A percentile compares a stretch with the other conserved stretches of the same genome.
phyloP scores from a whole-genome alignment of 1,140 invertebrate species.

The Archegozetes longisetosus region DNA sequence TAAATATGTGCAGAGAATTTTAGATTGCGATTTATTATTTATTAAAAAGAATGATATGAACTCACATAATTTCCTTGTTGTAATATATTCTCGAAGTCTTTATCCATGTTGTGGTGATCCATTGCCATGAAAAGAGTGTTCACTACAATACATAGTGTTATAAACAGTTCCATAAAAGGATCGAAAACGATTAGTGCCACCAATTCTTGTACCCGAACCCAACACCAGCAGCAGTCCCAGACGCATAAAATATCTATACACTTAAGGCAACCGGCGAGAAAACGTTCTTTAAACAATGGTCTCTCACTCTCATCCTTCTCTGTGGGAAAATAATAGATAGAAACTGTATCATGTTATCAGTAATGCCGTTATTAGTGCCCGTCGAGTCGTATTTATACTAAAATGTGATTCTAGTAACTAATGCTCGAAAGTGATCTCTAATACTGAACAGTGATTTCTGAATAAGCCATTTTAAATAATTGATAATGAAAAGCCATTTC shows the following conservation, averaged over 20 bases:
- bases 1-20: too few species aligned
- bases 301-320: constrained; percentile 39
- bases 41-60: too few species aligned
- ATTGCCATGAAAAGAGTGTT: constrained; percentile 97
- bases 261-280: constrained; percentile 51
- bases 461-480: too few species aligned
- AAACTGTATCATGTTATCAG: constrained; percentile 24
- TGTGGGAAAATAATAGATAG: constrained; percentile 25
- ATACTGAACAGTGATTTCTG: too few species aligned
- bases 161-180: constrained; percentile 94
- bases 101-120: constrained; percentile 87
- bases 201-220: constrained; percentile 75
- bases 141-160: constrained; percentile 91
- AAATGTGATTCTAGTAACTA: too few species aligned
- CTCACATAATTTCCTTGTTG: constrained; percentile 88
- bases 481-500: too few species aligned
- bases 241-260: constrained; percentile 84
- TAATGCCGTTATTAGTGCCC: constrained; percentile 16
- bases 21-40: too few species aligned
- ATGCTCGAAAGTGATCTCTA: too few species aligned
- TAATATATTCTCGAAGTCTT: constrained; percentile 61
- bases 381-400: not conserved
- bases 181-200: constrained; percentile 86
- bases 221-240: constrained; percentile 87
- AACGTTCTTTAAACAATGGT: constrained; percentile 67